phyloP scores from a whole-genome alignment of 2,888 invertebrate genomes.

The Leucophora obtusa region DNA sequence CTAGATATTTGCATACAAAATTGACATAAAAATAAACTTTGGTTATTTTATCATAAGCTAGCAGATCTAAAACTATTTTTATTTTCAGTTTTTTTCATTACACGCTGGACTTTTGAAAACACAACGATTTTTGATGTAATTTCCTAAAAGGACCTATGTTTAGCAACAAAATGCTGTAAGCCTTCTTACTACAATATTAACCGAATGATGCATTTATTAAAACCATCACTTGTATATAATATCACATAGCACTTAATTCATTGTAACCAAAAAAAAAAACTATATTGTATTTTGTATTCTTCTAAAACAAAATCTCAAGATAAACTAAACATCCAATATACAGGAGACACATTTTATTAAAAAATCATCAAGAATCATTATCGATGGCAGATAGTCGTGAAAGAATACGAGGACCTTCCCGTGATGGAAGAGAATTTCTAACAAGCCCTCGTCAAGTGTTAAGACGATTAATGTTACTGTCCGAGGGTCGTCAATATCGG shows the following conservation, averaged over 20 bases:
- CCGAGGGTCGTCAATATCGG: conserved; percentile 93
- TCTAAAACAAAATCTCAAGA: conserved; percentile 21
- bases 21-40: too few species aligned
- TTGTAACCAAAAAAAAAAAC: conserved; percentile 15
- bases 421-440: conserved; percentile 81
- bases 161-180: conserved; percentile 27
- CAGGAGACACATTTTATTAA: conserved; percentile 73
- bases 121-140: background rate
- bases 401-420: conserved; percentile 83
- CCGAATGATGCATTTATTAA: conserved; percentile 22
- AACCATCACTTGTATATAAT: conserved; percentile 55
- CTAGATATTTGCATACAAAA: too few species aligned
- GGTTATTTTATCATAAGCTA: too few species aligned
- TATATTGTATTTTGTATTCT: background rate
- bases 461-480: conserved; percentile 86
- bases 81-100: background rate
- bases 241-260: conserved; percentile 43
- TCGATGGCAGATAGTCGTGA: conserved; percentile 86
- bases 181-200: background rate
- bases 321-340: conserved; percentile 38
- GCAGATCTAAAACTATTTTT: too few species aligned
- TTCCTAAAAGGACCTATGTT: background rate
- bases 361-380: conserved; percentile 73
- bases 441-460: conserved; percentile 84
- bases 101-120: background rate